These are phyloP conservation scores for Diplodus sargus DNA, from an alignment of 2,797 vertebrate species.

Conservation along the genomic window DNA sequence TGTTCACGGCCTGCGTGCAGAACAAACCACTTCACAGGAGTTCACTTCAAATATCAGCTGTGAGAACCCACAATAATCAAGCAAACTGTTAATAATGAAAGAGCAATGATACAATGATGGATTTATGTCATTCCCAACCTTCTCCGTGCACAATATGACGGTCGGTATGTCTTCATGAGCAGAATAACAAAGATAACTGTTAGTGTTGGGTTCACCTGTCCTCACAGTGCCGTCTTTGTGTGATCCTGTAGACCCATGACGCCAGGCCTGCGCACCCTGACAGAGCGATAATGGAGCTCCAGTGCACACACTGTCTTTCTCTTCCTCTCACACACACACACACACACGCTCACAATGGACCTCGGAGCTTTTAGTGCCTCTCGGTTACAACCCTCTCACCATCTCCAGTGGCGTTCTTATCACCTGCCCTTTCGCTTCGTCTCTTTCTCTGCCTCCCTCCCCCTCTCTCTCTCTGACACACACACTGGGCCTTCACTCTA, in stretches of 20 bases:
- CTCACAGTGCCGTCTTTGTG: conserved; percentile 80
- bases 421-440: conserved; percentile 52
- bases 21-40: no score
- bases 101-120: background rate
- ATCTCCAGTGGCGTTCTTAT: conserved; percentile 73
- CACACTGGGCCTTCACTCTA: conserved; percentile 48
- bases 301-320: conserved; percentile 39
- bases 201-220: conserved; percentile 53
- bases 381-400: conserved; percentile 74
- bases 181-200: conserved; percentile 29
- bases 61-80: no score
- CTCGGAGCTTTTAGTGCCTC: conserved; percentile 75
- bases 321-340: background rate
- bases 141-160: background rate
- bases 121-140: background rate
- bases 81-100: background rate
- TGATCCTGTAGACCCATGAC: conserved; percentile 76
- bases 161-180: conserved; percentile 21
- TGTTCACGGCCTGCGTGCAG: no score
- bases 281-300: conserved; percentile 76
- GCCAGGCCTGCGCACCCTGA: conserved; percentile 74
- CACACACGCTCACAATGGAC: conserved; percentile 47
- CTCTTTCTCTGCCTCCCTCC: conserved; percentile 1
- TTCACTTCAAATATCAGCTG: no score
- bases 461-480: conserved; percentile 33